Evolutionary conservation across 2,797 vertebrate genomes (phyloP).

Genomic region (Girardinus metallicus): DNA sequence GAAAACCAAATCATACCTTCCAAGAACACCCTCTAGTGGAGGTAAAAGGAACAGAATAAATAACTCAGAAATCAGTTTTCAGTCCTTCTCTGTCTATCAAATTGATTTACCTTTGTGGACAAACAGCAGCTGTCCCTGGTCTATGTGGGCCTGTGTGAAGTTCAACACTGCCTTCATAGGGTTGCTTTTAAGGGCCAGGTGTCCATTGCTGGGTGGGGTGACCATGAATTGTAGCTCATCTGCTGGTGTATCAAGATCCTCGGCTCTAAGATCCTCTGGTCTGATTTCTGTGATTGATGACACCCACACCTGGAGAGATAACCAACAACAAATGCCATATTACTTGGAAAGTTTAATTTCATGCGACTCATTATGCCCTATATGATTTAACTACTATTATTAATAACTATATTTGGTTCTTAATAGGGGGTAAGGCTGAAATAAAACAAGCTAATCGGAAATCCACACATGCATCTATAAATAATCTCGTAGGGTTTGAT

Average conservation of each 20-base stretch:
- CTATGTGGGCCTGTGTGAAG: slow-evolving; percentile 90
- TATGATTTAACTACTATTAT: neutral
- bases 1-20: slow-evolving; percentile 7
- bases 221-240: slow-evolving; percentile 84
- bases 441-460: neutral
- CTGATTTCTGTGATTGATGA: slow-evolving; percentile 88
- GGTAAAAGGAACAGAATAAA: slow-evolving; percentile 29
- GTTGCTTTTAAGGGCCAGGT: slow-evolving; percentile 87
- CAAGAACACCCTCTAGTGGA: slow-evolving; percentile 47
- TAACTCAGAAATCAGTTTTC: slow-evolving; percentile 4
- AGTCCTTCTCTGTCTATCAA: neutral
- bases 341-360: neutral
- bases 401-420: neutral
- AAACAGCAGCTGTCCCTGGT: slow-evolving; percentile 86
- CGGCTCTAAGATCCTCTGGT: slow-evolving; percentile 79
- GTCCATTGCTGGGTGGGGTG: slow-evolving; percentile 88
- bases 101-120: slow-evolving; percentile 84
- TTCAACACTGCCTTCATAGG: slow-evolving; percentile 83
- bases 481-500: neutral
- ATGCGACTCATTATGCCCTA: slow-evolving; percentile 2
- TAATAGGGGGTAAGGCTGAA: neutral
- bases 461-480: neutral
- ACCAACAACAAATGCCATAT: slow-evolving; percentile 8
- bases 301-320: slow-evolving; percentile 85
- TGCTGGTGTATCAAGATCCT: slow-evolving; percentile 84